Base-by-base conservation (phyloP, 2,797 vertebrate species). In the Mycteria americana region DNA sequence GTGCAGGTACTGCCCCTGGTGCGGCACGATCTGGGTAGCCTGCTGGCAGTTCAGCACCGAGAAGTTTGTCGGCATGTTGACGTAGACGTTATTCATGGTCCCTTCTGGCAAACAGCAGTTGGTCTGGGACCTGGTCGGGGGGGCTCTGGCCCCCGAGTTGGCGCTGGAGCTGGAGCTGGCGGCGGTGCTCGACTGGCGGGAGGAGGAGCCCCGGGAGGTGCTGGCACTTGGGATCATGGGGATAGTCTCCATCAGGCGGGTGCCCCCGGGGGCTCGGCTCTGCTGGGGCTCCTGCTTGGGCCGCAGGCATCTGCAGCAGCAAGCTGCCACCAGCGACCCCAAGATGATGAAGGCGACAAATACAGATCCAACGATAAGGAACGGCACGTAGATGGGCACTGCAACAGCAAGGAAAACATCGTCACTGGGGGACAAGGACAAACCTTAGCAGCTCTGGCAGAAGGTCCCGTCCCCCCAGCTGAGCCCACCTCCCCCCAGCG, bases 321-420 rank as follows among this genome's bases (percentile, higher is more conserved):
- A 99, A 75, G 99, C 99, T 0, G 99, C 99, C 8, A 99, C 98
- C 24, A 99, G 98, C 0, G 99, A 99, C 13, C 99, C 99, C 97
- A 99, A 89, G 97, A 99, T 98, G 97, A 99, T 99, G 88, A 99
- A 99, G 28, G 99, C 99, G 1, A 99, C 99, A 14, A 99, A 99
- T 62, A 99, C 99, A 0, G 99, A 99, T 90, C 99, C 99, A 11
- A 99, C 99, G 1, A 99, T 99, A 91, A 99, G 98, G 98, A 99
- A 99, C 0, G 99, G 99, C 95, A 99, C 99, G 0, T 99, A 99
- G 98, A 99, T 99, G 92, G 99, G 99, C 93, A 99, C 99, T 99
- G 95, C 65, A 94, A 96, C 28, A 22, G 78, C 28, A 89, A 96
- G 57, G 37, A 91, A 57, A 85, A 85, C 11, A 8, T 4, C 0